phyloP scores from a whole-genome alignment of 2,113 vertebrate species.

The Spea bombifrons region DNA sequence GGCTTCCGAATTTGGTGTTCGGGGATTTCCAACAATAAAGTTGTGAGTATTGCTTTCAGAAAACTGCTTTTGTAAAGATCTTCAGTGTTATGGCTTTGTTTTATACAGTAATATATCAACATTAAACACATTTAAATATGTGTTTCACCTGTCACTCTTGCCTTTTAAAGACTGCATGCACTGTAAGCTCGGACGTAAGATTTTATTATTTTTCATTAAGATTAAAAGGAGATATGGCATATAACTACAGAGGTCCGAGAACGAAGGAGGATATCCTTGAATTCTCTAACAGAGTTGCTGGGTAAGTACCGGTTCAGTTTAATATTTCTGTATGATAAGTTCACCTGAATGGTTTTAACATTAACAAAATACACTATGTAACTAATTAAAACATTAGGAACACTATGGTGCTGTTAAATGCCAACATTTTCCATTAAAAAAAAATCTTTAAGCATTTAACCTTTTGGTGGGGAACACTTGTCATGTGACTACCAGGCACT shows the following conservation, averaged over 20 bases:
- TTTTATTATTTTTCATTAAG: conserved; percentile 55
- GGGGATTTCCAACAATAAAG: conserved; percentile 97
- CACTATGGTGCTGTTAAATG: too few relatives aligned
- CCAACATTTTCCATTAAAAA: too few relatives aligned
- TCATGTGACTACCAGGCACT: too few relatives aligned
- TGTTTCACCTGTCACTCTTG: neutral
- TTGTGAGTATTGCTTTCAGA: conserved; percentile 75
- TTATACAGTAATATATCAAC: too few relatives aligned
- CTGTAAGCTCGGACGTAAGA: neutral
- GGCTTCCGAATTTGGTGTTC: conserved; percentile 93
- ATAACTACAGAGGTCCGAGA: conserved; percentile 93
- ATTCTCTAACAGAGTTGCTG: conserved; percentile 93
- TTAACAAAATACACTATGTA: too few relatives aligned
- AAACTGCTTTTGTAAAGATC: too few relatives aligned
- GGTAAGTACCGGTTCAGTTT: conserved; percentile 69
- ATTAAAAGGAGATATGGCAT: conserved; percentile 90
- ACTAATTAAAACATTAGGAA: too few relatives aligned
- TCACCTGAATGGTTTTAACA: neutral
- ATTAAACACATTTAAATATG: neutral
- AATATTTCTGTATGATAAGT: neutral
- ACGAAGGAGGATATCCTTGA: conserved; percentile 97
- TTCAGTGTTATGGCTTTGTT: neutral
- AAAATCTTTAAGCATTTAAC: too few relatives aligned
- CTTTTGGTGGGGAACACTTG: too few relatives aligned
- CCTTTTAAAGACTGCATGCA: neutral